Evolutionary conservation across 2,113 vertebrate genomes (phyloP).

Genomic region (Cebidichthys violaceus): DNA sequence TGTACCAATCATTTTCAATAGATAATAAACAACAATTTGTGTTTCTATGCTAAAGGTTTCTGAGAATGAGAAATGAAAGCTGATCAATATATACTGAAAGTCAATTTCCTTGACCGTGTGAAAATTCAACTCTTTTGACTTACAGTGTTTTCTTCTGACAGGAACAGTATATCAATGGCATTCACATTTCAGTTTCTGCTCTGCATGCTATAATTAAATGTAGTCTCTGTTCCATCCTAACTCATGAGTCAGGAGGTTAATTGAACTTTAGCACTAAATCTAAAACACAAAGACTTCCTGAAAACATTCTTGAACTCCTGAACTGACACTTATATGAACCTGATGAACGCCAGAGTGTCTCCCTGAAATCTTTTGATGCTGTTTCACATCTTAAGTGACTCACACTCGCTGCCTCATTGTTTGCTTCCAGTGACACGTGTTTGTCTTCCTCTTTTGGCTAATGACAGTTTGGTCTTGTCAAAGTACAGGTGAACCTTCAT

Average conservation of each 20-base stretch:
- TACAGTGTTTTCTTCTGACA: constrained; percentile 54
- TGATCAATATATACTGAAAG: constrained; percentile 28
- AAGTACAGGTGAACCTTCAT: constrained; percentile 75
- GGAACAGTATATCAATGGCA: constrained; percentile 55
- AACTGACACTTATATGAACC: constrained; percentile 78
- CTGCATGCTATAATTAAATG: constrained; percentile 70
- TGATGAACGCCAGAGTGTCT: constrained; percentile 70
- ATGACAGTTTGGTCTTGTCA: constrained; percentile 62
- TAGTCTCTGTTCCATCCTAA: constrained; percentile 52
- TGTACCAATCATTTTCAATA: neutral
- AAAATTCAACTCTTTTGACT: constrained; percentile 43
- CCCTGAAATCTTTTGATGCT: constrained; percentile 68
- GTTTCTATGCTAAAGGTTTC: neutral
- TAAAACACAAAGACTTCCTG: constrained; percentile 75
- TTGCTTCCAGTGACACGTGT: constrained; percentile 73
- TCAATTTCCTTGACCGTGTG: neutral
- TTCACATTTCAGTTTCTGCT: constrained; percentile 55
- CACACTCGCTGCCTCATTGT: constrained; percentile 54
- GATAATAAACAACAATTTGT: neutral
- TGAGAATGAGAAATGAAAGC: constrained; percentile 7
- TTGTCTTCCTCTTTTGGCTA: constrained; percentile 60
- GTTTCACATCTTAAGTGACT: constrained; percentile 59
- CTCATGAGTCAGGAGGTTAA: constrained; percentile 69
- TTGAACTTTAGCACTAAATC: constrained; percentile 77
- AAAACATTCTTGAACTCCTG: constrained; percentile 81